A percentile compares a stretch with the other conserved stretches of the same genome.
phyloP scores from a whole-genome alignment of 2,113 vertebrate genomes.

The Lamprologus sp. region DNA sequence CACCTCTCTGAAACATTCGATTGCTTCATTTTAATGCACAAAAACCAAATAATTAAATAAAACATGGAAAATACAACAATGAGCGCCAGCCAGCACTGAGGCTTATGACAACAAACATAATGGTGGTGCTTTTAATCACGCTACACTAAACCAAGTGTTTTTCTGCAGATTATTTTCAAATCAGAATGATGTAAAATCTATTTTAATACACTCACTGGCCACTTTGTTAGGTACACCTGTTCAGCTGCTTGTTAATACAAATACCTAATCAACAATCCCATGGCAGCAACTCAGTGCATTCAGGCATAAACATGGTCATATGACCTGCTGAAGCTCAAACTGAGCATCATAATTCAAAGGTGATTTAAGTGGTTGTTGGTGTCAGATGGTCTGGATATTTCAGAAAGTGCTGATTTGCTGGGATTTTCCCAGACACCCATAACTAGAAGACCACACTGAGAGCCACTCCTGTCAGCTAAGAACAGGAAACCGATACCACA shows the following conservation, averaged over 20 bases:
- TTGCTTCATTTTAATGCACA: not conserved
- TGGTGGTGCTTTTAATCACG: accelerated
- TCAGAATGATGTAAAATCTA: accelerated
- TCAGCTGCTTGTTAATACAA: not conserved
- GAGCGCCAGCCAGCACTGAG: not conserved
- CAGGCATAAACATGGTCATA: not conserved
- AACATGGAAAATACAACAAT: not conserved
- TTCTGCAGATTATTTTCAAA: not conserved
- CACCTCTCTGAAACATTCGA: conserved; percentile 69
- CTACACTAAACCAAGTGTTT: not conserved
- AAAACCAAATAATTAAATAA: not conserved
- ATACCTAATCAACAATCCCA: not conserved
- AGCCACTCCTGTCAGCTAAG: not conserved
- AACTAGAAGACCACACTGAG: not conserved
- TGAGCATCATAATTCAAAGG: not conserved
- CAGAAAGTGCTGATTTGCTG: not conserved
- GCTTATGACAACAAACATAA: not conserved
- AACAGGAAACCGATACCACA: not conserved
- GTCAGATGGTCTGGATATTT: not conserved
- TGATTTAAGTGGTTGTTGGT: not conserved
- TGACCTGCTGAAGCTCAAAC: not conserved
- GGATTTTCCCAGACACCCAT: not conserved
- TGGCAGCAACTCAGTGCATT: not conserved
- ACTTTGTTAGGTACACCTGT: not conserved
- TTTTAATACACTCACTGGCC: not conserved